phyloP scores from a whole-genome alignment of 2,797 vertebrate genomes.

The Poeciliopsis gracilis region DNA sequence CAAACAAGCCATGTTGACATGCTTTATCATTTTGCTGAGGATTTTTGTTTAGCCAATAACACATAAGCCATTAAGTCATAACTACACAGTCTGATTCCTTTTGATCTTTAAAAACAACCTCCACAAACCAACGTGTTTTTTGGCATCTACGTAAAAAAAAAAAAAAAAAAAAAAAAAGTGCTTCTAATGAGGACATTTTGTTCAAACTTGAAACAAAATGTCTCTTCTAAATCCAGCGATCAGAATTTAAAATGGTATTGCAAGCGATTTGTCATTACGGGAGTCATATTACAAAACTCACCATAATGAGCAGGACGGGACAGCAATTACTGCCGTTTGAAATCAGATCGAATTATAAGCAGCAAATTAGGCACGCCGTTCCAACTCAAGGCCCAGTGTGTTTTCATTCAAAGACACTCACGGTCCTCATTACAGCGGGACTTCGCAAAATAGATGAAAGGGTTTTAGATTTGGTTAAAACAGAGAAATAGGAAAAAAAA shows the following conservation, averaged over 20 bases:
- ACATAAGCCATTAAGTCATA: conserved; percentile 4
- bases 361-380: conserved; percentile 59
- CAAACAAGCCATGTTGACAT: conserved; percentile 24
- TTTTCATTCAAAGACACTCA: conserved; percentile 45
- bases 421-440: conserved; percentile 15
- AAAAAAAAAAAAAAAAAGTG: conserved; percentile 25
- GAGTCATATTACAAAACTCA: conserved; percentile 52
- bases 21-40: conserved; percentile 32
- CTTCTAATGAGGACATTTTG: conserved; percentile 37
- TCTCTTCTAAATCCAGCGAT: conserved; percentile 58
- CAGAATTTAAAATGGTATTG: conserved; percentile 57
- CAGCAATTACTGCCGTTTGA: conserved; percentile 63
- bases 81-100: conserved; percentile 34
- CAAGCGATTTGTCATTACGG: conserved; percentile 50
- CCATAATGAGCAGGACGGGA: conserved; percentile 62
- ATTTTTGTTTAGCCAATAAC: conserved; percentile 11
- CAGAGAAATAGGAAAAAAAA: not conserved
- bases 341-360: conserved; percentile 66
- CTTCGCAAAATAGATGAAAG: conserved; percentile 10
- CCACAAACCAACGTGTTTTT: conserved; percentile 12
- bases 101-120: conserved; percentile 21
- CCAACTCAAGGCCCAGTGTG: conserved; percentile 32
- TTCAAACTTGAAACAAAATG: conserved; percentile 34
- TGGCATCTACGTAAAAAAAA: conserved; percentile 30
- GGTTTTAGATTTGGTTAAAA: conserved; percentile 11